Conservation (phyloP, 2,888 invertebrate species). For the Clitarchus hookeri region DNA sequence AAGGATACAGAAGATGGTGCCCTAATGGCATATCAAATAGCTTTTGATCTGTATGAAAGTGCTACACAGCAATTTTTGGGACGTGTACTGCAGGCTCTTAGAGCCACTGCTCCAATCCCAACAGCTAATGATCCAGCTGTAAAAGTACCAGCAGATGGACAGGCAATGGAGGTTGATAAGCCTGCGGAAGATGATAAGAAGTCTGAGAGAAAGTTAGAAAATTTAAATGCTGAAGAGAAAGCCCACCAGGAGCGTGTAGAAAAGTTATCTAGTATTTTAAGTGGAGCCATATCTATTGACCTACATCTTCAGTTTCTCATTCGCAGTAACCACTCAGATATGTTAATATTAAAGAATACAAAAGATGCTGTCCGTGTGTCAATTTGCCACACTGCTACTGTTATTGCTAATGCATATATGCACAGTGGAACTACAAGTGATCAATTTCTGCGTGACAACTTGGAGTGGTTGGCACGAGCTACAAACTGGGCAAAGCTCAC, state of each 20-base stretch:
- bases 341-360: constrained; percentile 89
- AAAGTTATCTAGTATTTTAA: constrained; percentile 87
- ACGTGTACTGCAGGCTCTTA: constrained; percentile 79
- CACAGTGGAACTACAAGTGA: constrained; percentile 99
- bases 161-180: constrained; percentile 52
- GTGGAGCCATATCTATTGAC: constrained; percentile 96
- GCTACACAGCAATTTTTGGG: constrained; percentile 97
- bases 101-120: constrained; percentile 81
- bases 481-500: constrained; percentile 99
- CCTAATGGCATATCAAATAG: constrained; percentile 98
- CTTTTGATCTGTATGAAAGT: constrained; percentile 98
- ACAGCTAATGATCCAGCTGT: constrained; percentile 54
- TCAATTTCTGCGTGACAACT: constrained; percentile 94
- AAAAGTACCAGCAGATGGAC: constrained; percentile 49
- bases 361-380: constrained; percentile 97
- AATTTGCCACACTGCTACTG: constrained; percentile 98
- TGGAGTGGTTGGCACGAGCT: constrained; percentile 97
- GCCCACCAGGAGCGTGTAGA: constrained; percentile 84
- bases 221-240: constrained; percentile 78
- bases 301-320: constrained; percentile 97
- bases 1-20: constrained; percentile 78
- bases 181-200: constrained; percentile 53
- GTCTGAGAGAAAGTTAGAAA: constrained; percentile 64
- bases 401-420: constrained; percentile 99
- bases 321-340: constrained; percentile 96